These are phyloP conservation scores for Leptura quadrifasciata DNA, from an alignment of 2,888 invertebrate species.

Conservation along the genomic window DNA sequence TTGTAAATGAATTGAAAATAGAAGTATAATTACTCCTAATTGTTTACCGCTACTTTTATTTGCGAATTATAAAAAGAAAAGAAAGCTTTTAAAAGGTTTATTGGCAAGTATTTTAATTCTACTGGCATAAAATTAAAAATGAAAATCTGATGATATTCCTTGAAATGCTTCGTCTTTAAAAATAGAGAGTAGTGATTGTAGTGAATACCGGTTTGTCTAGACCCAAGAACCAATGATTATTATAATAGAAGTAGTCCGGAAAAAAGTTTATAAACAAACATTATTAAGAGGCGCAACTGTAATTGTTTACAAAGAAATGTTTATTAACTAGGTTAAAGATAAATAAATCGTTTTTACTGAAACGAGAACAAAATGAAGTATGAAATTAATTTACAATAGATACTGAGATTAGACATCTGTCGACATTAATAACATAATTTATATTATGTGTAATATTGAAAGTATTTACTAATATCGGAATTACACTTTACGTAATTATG, in stretches of 20 bases:
- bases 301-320: background rate
- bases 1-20: too few relatives aligned
- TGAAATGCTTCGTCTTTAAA: background rate
- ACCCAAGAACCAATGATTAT: background rate
- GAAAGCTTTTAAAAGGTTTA: too few relatives aligned
- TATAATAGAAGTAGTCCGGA: background rate
- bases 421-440: too few relatives aligned
- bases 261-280: conserved; percentile 6
- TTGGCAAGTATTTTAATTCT: too few relatives aligned
- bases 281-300: background rate
- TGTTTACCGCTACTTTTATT: too few relatives aligned
- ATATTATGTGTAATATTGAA: too few relatives aligned
- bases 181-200: background rate
- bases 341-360: background rate
- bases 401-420: too few relatives aligned
- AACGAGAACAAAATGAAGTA: background rate
- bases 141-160: background rate
- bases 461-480: too few relatives aligned
- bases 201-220: background rate
- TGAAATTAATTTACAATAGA: background rate
- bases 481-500: too few relatives aligned
- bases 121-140: background rate
- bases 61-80: too few relatives aligned
- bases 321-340: background rate
- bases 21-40: too few relatives aligned